Base-by-base conservation (phyloP, 2,113 vertebrate genomes). In the Anarrhichthys ocellatus region DNA sequence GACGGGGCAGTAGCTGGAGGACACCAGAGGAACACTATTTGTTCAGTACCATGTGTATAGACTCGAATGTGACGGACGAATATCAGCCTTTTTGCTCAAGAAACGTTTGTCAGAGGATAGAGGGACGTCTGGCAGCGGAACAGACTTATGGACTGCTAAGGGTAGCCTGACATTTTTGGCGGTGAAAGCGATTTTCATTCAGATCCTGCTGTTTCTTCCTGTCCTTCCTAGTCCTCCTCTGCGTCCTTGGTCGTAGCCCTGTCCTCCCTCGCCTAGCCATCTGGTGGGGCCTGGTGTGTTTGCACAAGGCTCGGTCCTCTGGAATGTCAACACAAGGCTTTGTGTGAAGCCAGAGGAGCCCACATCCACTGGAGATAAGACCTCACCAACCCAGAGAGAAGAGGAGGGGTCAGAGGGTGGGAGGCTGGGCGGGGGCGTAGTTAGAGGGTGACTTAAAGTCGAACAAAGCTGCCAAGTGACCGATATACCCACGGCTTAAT, bases 301-400 rank as follows among this genome's bases (percentile, higher is more conserved):
- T 95, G 94, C 89, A 88, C 86, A 94, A 91, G 93, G 89, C 88
- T 91, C 63, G 90, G 90, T 92, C 92, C 86, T 91, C 89, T 92
- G 94, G 95, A 95, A 96, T 95, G 95, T 95, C 95, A 96, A 95
- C 92, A 95, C 29, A 54, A 58, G 86, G 84, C 88, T 94, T 94
- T 93, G 89, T 94, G 90, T 83, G 85, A 84, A 91, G 89, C 87
- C 87, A 86, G 68, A 87, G 91, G 88, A 92, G 91, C 90, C 87
- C 78, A 85, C 82, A 92, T 92, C 87, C 86, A 92, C 79, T 79
- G 78, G 61, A 94, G 94, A 93, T 93, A 91, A 94, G 88, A 86
- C 86, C 87, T 90, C 79, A 77, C 56, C 69, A 87, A 68, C 78
- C 77, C 74, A 62, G 9, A 40, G 62, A 58, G 56, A 29, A 24